phyloP scores from a whole-genome alignment of 2,797 vertebrate species.

The Phoxinus dragarum region DNA sequence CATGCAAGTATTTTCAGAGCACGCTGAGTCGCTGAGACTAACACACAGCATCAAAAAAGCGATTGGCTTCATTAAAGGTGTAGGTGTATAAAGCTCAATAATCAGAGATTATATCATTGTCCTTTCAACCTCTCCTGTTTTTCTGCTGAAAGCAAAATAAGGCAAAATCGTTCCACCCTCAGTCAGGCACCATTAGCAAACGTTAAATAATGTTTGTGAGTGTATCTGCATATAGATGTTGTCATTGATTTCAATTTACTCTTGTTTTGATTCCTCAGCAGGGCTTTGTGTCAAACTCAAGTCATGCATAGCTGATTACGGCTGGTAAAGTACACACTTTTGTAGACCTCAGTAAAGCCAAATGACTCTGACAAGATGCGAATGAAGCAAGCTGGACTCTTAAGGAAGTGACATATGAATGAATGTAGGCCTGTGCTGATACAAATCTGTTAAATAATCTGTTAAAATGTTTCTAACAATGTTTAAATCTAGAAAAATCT shows the following conservation, averaged over 20 bases:
- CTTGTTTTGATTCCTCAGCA: constrained; percentile 39
- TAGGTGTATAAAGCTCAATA: constrained; percentile 57
- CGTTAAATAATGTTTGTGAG: constrained; percentile 52
- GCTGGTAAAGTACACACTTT: constrained; percentile 11
- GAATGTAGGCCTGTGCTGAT: background rate
- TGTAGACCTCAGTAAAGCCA: constrained; percentile 23
- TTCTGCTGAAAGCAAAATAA: constrained; percentile 44
- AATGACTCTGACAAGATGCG: constrained; percentile 11
- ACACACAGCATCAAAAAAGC: constrained; percentile 33
- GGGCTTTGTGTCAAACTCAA: constrained; percentile 29
- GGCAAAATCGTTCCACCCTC: constrained; percentile 50
- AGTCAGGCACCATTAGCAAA: constrained; percentile 53
- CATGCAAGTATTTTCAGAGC: constrained; percentile 4
- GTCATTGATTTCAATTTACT: constrained; percentile 50
- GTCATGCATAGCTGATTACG: constrained; percentile 26
- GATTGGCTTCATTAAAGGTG: constrained; percentile 57
- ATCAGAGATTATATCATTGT: constrained; percentile 60
- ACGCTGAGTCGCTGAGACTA: background rate
- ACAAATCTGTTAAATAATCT: too few species aligned
- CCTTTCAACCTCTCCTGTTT: constrained; percentile 55
- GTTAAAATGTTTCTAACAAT: too few species aligned
- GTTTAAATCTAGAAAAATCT: too few species aligned
- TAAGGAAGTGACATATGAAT: background rate
- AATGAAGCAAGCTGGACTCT: constrained; percentile 16
- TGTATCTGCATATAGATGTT: constrained; percentile 54